Base-by-base conservation (phyloP, 1,140 invertebrate species). In the Goniozus legneri region DNA sequence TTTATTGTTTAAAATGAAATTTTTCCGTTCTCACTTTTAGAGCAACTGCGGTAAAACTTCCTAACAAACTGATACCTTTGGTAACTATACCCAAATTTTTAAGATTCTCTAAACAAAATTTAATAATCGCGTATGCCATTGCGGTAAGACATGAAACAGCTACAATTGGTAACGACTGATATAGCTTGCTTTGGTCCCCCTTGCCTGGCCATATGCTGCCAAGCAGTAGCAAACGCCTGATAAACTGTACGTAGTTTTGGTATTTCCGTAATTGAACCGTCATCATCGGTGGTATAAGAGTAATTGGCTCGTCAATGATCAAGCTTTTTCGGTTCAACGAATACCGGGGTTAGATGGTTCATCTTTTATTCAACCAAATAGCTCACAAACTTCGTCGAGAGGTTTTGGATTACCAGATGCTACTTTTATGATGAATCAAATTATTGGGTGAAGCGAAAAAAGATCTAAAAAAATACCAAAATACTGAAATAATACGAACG, bases 21-120 rank as follows among this genome's bases (percentile, higher is more conserved):
- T n/a, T n/a, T n/a, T n/a, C n/a, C n/a, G n/a, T n/a, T 16, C 8
- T n/a, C 45, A 57, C 55, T 46, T 58, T 58, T 6, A 51, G 8
- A 0, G 46, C 16, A 37, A 44, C n/a, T 7, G 46, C 30, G 12
- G 18, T 27, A 7, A 50, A 45, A 20, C 51, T 46, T 6, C 39
- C 12, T 2, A 36, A 13, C 1, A 44, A 2, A 6, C 55, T 42
- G 1, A 51, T 12, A 14, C 51, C 40, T 24, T 45, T 46, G 1
- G 50, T 53, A 1, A 52, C 30, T 15, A 50, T 7, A 1, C n/a
- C 38, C 10, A 50, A 15, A 41, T 53, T 52, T 3, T 16, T 13
- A 3, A 44, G 16, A 21, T 56, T 31, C 12, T 44, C 18, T 8
- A 27, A 8, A 3, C 43, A 46, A 38, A 47, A 56, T 32, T 41